These are phyloP conservation scores for Stichodactyla helianthus DNA, from an alignment of 64 coral and sea anemone species.

Conservation along the genomic window DNA sequence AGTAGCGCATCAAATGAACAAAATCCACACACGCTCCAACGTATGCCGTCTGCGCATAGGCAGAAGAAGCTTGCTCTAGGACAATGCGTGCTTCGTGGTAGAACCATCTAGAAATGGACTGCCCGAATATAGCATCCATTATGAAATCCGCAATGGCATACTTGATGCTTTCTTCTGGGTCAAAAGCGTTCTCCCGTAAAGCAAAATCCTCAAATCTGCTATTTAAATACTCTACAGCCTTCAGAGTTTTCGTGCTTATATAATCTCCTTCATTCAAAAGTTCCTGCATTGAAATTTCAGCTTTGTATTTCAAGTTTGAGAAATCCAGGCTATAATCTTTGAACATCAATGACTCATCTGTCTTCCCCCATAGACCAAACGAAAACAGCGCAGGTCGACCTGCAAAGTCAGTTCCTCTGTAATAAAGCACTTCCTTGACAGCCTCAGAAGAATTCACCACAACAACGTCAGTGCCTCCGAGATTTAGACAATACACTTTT, in stretches of 20 bases:
- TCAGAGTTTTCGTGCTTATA: background rate
- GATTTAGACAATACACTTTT: background rate
- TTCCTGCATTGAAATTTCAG: slow-evolving; percentile 17
- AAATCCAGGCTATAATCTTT: background rate
- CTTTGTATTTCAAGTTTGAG: slow-evolving; percentile 15
- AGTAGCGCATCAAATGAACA: background rate
- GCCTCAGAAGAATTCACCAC: slow-evolving; percentile 6
- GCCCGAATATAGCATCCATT: slow-evolving; percentile 2
- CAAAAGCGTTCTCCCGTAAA: background rate
- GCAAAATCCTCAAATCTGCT: background rate
- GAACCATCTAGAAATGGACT: background rate
- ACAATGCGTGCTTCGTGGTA: slow-evolving; percentile 12
- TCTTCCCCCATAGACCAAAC: background rate
- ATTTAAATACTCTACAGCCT: background rate
- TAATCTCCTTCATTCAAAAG: background rate
- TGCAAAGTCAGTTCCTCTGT: background rate
- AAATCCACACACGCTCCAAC: slow-evolving; percentile 17
- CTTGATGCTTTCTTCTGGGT: background rate
- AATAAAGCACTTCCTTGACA: slow-evolving; percentile 17
- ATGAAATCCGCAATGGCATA: slow-evolving; percentile 9
- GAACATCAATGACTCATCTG: background rate
- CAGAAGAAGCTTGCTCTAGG: background rate
- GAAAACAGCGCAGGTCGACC: slow-evolving; percentile 18
- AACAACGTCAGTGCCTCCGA: background rate
- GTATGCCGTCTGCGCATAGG: background rate